Base-by-base conservation (phyloP, 2,888 invertebrate genomes). In the Aplocera efformata region DNA sequence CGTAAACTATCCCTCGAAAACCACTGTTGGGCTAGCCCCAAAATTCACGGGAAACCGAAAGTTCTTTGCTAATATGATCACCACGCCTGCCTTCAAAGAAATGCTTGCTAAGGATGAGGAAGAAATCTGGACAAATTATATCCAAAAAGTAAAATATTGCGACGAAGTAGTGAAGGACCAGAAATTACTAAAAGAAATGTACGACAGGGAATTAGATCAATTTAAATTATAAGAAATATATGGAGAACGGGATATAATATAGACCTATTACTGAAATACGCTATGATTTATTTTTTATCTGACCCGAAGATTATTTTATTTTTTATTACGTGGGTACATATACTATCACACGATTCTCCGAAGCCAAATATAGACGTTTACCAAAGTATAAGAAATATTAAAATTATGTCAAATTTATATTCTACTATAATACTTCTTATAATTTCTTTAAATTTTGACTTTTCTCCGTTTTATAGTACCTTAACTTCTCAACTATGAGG, bases 61-160 rank as follows among this genome's bases (percentile, higher is more conserved):
- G 35, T 84, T 78, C 57, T 82, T 86, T 34, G 78, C 80, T 5
- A 83, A 86, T 46, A 53, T 86, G 55, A 61, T 86, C 17, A 57
- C 56, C 13, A 67, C 75, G 13, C 34, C 60, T 1, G 63, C 49
- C 0, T 85, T 84, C 37, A 80, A 72, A 56, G 64, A 65, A 10
- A 72, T 75, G 64, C 22, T 84, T n/a, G 57, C 51, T n/a, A 62
- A 53, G 20, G 83, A 86, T 42, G 49, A 61, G 30, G 58, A 63
- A 1, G 58, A 63, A 28, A 39, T 82, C 5, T 63, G 62, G 27
- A 50, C 39, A 7, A 65, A 64, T 23, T 31, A 58, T 1, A 32
- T 73, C n/a, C 63, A 62, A 8, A 84, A 85, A 57, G 51, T 79
- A 49, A 71, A 63, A 48, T 79, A 67, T 41, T 86, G 85, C 31